A percentile compares a stretch with the other conserved stretches of the same genome.
These are phyloP conservation scores for Cyclopterus lumpus DNA, from an alignment of 2,797 vertebrate species.

Conservation along the genomic window DNA sequence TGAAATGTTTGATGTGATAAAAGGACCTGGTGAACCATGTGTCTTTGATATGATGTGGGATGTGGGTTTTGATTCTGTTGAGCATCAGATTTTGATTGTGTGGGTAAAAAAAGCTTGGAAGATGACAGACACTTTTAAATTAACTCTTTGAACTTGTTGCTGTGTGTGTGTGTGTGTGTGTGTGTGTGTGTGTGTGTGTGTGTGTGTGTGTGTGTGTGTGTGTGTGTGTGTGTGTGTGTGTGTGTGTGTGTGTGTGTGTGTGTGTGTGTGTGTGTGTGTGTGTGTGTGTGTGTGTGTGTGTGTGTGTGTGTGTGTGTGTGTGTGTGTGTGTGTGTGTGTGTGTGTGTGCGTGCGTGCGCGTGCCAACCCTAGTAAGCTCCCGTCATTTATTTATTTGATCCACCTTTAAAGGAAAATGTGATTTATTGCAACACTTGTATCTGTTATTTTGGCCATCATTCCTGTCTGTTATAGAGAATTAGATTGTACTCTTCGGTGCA, in stretches of 20 bases:
- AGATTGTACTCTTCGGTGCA: slow-evolving; percentile 30
- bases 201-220: too few species aligned
- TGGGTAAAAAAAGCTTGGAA: slow-evolving; percentile 34
- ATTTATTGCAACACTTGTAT: slow-evolving; percentile 5
- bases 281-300: too few species aligned
- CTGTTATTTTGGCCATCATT: slow-evolving; percentile 17
- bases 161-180: too few species aligned
- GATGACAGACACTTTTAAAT: slow-evolving; percentile 28
- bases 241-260: slow-evolving; percentile 2
- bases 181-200: too few species aligned
- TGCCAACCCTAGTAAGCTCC: neutral
- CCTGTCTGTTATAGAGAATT: slow-evolving; percentile 20
- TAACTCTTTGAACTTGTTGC: slow-evolving; percentile 21
- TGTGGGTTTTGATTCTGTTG: slow-evolving; percentile 39
- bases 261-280: too few species aligned
- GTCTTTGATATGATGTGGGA: slow-evolving; percentile 42
- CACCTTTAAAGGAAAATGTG: slow-evolving; percentile 5
- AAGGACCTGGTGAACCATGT: slow-evolving; percentile 39
- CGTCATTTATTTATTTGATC: neutral
- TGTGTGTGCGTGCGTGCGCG: too few species aligned
- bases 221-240: neutral
- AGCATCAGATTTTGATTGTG: slow-evolving; percentile 46
- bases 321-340: neutral
- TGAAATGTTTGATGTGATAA: slow-evolving; percentile 46
- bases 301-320: too few species aligned